Percentiles rank a stretch among this genome's conserved stretches.
phyloP scores from a whole-genome alignment of 2,888 invertebrate species.

The Caenorhabditis panamensis region DNA sequence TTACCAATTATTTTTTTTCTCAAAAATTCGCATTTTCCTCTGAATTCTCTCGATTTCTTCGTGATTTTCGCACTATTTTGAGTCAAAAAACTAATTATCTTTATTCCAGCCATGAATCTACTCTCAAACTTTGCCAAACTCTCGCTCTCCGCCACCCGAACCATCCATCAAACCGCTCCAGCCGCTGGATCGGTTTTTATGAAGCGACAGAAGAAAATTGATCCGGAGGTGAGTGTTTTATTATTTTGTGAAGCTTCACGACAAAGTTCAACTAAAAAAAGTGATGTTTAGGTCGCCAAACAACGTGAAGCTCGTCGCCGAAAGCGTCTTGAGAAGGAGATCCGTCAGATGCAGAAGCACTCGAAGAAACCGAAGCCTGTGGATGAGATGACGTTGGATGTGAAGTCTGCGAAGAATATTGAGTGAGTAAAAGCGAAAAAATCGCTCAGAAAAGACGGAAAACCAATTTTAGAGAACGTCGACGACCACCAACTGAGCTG shows the following conservation, averaged over 20 bases:
- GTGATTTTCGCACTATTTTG: too few species aligned
- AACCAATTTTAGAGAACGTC: conserved; percentile 76
- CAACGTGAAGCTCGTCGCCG: conserved; percentile 89
- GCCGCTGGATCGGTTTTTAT: conserved; percentile 73
- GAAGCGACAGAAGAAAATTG: conserved; percentile 79
- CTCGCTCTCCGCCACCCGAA: conserved; percentile 25
- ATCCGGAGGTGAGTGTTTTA: conserved; percentile 79
- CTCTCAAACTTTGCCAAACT: conserved; percentile 41
- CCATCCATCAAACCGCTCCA: conserved; percentile 52
- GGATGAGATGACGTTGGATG: conserved; percentile 87
- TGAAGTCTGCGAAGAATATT: conserved; percentile 77
- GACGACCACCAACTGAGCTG: conserved; percentile 74
- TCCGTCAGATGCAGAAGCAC: conserved; percentile 86
- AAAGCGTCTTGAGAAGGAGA: conserved; percentile 91
- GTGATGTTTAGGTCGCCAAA: conserved; percentile 84
- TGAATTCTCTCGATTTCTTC: neutral
- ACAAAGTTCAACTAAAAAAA: neutral
- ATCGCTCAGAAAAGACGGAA: too few species aligned
- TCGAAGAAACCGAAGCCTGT: conserved; percentile 91
- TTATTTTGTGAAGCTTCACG: neutral
- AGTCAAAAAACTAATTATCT: conserved; percentile 1
- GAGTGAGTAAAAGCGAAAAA: conserved; percentile 63
- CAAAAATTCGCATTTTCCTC: neutral
- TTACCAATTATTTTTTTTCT: neutral
- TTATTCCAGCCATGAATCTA: conserved; percentile 46